Conservation (phyloP, 2,888 invertebrate species). For the Xanthorhoe designata region DNA sequence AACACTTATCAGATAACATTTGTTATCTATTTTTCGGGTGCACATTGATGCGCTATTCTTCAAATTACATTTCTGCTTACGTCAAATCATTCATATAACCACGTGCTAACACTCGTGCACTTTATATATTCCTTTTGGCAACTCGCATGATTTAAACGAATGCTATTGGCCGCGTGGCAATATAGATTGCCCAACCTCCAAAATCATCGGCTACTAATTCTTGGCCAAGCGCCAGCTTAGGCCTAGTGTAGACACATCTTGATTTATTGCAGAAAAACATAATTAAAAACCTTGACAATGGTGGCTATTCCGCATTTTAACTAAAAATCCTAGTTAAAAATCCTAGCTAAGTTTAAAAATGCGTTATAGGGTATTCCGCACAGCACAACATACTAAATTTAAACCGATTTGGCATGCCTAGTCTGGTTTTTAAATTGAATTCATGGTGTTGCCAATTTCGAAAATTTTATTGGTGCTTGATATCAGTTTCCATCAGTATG, state of each 20-base stretch:
- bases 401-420: too few species aligned
- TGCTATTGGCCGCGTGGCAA: conserved; percentile 22
- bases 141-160: conserved; percentile 8
- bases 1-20: too few species aligned
- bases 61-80: not conserved
- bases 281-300: not conserved
- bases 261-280: conserved; percentile 21
- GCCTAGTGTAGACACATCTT: conserved; percentile 18
- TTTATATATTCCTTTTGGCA: conserved; percentile 21
- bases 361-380: too few species aligned
- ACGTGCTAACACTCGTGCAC: conserved; percentile 4
- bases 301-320: too few species aligned
- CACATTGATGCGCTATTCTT: not conserved
- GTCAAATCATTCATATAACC: conserved; percentile 5
- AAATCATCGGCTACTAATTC: conserved; percentile 13
- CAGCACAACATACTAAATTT: too few species aligned
- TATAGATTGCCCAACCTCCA: conserved; percentile 33
- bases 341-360: too few species aligned
- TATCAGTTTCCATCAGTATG: too few species aligned
- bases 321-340: too few species aligned
- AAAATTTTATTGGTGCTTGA: too few species aligned
- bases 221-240: conserved; percentile 27
- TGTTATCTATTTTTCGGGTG: too few species aligned
- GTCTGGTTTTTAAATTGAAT: too few species aligned
- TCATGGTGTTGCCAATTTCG: too few species aligned